Base-by-base conservation (phyloP, 2,797 vertebrate species). In the Gorsachius magnificus region DNA sequence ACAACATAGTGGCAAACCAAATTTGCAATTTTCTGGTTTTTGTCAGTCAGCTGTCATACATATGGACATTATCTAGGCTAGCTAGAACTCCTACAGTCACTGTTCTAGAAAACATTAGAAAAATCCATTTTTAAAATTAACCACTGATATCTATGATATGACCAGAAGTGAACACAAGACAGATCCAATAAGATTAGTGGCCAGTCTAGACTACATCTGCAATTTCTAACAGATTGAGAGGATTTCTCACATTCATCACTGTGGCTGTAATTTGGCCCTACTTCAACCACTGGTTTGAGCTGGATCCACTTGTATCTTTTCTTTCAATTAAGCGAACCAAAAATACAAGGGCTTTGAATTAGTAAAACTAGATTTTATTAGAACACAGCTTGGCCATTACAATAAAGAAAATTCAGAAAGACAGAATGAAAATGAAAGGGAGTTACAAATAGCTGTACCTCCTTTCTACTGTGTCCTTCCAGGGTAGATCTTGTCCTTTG, bases 31-130 rank as follows among this genome's bases (percentile, higher is more conserved):
- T 79, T 63, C 35, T 19, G 10, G 5, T 38, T 65, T 54, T 31
- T 5, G 1, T 58, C 25, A 18, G 35, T 56, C 41, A 53, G 1
- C 1, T 43, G 3, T 22, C 45, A 43, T 9, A 36, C 24, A 28
- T 5, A 38, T 4, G 4, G 10, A 19, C 3, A 2, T 36, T 10
- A 50, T 3, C 14, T 50, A 11, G 21, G 43, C 10, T 5, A 63
- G 4, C 14, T 54, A 54, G 28, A 86, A 78, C 5, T 16, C 29
- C 13, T 33, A 3, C 11, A 46, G 19, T 16, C 21, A n/a, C 14
- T 58, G 18, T 28, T 76, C 6, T 13, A 50, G 10, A 72, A n/a
- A 53, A 7, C 26, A 56, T 26, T 12, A 43, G 29, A 24, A 22
- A 79, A 79, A 63, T 17, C 29, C 9, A 57, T 43, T 75, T 38